phyloP scores from a whole-genome alignment of 2,113 vertebrate genomes.

The Sinocyclocheilus grahami region DNA sequence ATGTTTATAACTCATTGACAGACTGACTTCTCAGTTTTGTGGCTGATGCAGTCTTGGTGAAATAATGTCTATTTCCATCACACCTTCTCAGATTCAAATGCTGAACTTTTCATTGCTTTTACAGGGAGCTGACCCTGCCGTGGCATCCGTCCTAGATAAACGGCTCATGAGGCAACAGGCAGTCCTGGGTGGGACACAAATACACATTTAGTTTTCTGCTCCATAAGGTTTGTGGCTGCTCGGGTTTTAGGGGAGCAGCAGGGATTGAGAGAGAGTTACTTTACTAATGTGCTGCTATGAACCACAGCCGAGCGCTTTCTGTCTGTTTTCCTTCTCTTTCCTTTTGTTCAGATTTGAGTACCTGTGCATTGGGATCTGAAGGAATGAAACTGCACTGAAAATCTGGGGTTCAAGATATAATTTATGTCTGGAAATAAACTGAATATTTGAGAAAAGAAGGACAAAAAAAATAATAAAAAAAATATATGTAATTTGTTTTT shows the following conservation, averaged over 20 bases:
- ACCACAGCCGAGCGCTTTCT: background rate
- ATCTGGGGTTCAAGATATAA: background rate
- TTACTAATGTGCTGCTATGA: background rate
- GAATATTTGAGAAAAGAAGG: background rate
- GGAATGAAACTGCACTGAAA: background rate
- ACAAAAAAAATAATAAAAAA: background rate
- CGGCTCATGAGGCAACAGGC: background rate
- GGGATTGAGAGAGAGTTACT: background rate
- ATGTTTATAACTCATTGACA: background rate
- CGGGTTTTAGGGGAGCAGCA: slow-evolving; percentile 7
- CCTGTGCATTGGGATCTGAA: background rate
- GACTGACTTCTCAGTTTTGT: background rate
- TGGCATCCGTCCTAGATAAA: slow-evolving; percentile 16
- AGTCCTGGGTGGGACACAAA: slow-evolving; percentile 32
- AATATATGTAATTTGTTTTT: no score
- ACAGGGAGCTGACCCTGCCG: slow-evolving; percentile 20
- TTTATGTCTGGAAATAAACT: background rate
- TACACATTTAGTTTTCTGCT: slow-evolving; percentile 35
- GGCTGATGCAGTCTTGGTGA: background rate
- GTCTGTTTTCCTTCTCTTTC: background rate
- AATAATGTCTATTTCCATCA: slow-evolving; percentile 15
- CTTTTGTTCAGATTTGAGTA: background rate
- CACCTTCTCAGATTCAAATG: slow-evolving; percentile 21
- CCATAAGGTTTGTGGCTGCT: slow-evolving; percentile 22
- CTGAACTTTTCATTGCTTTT: slow-evolving; percentile 35